Evolutionary conservation across 2,888 invertebrate species (phyloP).

Genomic region (Megaustenia siamemsis): DNA sequence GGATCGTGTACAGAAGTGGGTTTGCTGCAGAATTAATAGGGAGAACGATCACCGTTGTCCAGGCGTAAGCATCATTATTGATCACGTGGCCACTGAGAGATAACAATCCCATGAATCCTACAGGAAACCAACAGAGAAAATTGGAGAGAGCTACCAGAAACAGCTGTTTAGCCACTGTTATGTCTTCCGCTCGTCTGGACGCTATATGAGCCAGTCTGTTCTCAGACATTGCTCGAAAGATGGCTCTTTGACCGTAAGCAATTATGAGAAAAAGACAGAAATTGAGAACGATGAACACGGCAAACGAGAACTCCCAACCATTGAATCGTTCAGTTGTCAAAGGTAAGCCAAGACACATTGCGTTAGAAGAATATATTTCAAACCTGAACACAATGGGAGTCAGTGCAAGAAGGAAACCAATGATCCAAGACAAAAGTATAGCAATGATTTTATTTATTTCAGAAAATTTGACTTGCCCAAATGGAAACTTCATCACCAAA

Average conservation of each 20-base stretch:
- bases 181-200: conserved; percentile 56
- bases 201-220: background rate
- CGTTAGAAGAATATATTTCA: background rate
- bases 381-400: background rate
- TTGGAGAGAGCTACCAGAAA: conserved; percentile 70
- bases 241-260: conserved; percentile 71
- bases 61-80: conserved; percentile 12
- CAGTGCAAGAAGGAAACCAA: conserved; percentile 7
- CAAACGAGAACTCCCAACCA: background rate
- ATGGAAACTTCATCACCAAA: conserved; percentile 83
- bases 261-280: conserved; percentile 72
- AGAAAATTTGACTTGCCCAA: conserved; percentile 68
- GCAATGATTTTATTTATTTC: conserved; percentile 56
- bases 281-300: conserved; percentile 72
- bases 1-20: conserved; percentile 46
- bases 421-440: conserved; percentile 61
- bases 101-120: conserved; percentile 30
- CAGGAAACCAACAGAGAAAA: conserved; percentile 73
- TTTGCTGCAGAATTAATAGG: conserved; percentile 48
- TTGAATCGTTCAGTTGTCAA: background rate
- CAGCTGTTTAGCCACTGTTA: conserved; percentile 71
- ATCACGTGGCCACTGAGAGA: conserved; percentile 22
- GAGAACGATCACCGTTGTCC: conserved; percentile 37
- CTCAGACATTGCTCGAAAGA: conserved; percentile 62
- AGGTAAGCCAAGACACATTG: conserved; percentile 15